Percentiles rank a stretch among this genome's conserved stretches.
Conservation (phyloP, 2,797 vertebrate species). For the Echiichthys vipera region DNA sequence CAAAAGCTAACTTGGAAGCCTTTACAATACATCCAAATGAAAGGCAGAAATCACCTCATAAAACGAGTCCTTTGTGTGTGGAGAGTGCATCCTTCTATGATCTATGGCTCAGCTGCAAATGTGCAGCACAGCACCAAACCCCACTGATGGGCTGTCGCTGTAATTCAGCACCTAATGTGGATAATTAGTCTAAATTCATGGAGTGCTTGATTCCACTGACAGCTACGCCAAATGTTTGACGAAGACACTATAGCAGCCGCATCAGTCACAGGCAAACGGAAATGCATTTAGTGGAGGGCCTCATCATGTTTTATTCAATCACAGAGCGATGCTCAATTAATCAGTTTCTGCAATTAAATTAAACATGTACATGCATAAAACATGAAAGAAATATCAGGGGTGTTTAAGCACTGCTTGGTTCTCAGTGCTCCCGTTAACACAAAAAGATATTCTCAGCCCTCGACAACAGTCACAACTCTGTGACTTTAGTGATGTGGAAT, state of each 20-base stretch:
- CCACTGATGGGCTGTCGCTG: slow-evolving; percentile 73
- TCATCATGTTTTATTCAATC: slow-evolving; percentile 89
- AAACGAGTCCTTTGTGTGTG: slow-evolving; percentile 44
- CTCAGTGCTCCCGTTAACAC: slow-evolving; percentile 24
- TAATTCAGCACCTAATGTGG: slow-evolving; percentile 81
- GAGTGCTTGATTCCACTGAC: slow-evolving; percentile 80
- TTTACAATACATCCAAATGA: slow-evolving; percentile 46
- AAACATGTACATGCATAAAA: slow-evolving; percentile 87
- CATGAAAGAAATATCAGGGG: slow-evolving; percentile 80
- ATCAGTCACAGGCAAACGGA: slow-evolving; percentile 85
- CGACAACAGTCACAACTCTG: slow-evolving; percentile 6
- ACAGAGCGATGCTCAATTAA: slow-evolving; percentile 84
- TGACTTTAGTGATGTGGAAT: slow-evolving; percentile 36
- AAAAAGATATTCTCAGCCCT: slow-evolving; percentile 32
- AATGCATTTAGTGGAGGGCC: slow-evolving; percentile 85
- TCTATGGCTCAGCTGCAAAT: slow-evolving; percentile 75
- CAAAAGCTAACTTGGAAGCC: slow-evolving; percentile 22
- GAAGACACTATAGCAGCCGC: slow-evolving; percentile 78
- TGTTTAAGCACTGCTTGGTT: slow-evolving; percentile 63
- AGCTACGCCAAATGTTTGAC: slow-evolving; percentile 83
- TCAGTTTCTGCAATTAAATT: slow-evolving; percentile 89
- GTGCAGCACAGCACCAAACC: slow-evolving; percentile 63
- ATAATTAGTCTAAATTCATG: slow-evolving; percentile 86
- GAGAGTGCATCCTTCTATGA: slow-evolving; percentile 59
- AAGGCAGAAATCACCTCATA: slow-evolving; percentile 38